Conservation (phyloP, 2,797 vertebrate species). For the Lepilemur septentrionalis region DNA sequence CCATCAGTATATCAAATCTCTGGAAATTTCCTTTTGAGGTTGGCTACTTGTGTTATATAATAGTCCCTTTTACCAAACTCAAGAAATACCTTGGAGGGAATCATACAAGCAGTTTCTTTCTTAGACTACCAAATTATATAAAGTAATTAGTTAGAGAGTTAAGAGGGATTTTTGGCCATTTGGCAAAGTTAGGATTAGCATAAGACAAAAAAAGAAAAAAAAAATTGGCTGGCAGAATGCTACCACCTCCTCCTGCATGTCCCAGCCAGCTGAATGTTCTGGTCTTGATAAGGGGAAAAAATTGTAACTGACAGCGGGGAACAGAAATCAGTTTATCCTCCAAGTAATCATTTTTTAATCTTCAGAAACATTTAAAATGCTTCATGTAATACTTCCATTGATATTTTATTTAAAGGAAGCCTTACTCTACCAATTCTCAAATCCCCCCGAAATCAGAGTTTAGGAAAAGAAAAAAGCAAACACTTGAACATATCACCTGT, state of each 20-base stretch:
- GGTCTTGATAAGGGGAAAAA: neutral
- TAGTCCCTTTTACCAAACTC: neutral
- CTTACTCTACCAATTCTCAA: neutral
- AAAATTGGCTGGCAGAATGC: neutral
- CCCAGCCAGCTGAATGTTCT: neutral
- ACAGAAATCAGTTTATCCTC: neutral
- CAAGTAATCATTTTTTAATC: neutral
- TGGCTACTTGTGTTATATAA: neutral
- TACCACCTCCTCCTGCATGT: neutral
- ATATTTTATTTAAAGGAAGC: neutral
- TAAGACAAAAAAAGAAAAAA: neutral
- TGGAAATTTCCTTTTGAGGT: neutral
- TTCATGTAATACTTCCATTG: neutral
- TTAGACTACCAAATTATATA: neutral
- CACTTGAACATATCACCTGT: neutral
- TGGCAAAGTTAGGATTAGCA: neutral
- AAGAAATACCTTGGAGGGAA: neutral
- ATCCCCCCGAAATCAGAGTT: neutral
- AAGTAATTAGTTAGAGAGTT: neutral
- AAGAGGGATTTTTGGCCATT: neutral
- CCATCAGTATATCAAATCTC: neutral
- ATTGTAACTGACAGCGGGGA: neutral
- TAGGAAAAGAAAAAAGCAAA: neutral
- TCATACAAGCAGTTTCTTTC: neutral
- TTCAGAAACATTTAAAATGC: neutral